These are phyloP conservation scores for Diploscapter pachys DNA, from an alignment of 1,140 invertebrate species.

Conservation along the genomic window DNA sequence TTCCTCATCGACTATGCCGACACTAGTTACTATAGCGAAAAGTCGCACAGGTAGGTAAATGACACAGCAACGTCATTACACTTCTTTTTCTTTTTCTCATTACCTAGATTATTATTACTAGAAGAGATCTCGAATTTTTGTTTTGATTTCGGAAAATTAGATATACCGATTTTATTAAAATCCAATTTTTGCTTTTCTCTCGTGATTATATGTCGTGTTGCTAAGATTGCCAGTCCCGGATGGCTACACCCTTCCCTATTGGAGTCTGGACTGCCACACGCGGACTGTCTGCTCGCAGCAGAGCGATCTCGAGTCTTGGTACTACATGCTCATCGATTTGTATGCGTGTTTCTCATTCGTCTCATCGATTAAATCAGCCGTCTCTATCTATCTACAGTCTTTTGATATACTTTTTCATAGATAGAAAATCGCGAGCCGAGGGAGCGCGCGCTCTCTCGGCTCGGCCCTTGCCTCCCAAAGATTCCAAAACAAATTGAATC, in stretches of 20 bases:
- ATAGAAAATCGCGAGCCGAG: too few relatives aligned
- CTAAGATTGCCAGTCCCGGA: not conserved
- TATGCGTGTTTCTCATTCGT: too few relatives aligned
- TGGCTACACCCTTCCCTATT: conserved; percentile 10
- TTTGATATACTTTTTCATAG: too few relatives aligned
- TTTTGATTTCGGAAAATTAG: not conserved
- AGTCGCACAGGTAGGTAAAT: too few relatives aligned
- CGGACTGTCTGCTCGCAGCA: not conserved
- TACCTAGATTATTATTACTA: not conserved
- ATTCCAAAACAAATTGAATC: too few relatives aligned
- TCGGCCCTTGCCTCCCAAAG: too few relatives aligned
- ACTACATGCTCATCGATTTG: conserved; percentile 10
- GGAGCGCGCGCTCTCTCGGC: too few relatives aligned
- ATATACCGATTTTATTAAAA: conserved; percentile 8
- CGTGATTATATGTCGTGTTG: not conserved
- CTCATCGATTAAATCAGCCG: too few relatives aligned
- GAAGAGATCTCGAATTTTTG: not conserved
- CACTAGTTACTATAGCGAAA: not conserved
- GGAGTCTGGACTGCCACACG: conserved; percentile 15
- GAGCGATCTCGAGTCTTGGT: conserved; percentile 12
- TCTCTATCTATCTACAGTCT: too few relatives aligned
- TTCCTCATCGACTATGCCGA: conserved; percentile 22
- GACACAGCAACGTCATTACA: conserved; percentile 2
- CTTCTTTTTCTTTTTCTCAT: not conserved
- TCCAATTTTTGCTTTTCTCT: conserved; percentile 1